Evolutionary conservation across 1,140 invertebrate genomes (phyloP).

Genomic region (Sminthurinus signatus): DNA sequence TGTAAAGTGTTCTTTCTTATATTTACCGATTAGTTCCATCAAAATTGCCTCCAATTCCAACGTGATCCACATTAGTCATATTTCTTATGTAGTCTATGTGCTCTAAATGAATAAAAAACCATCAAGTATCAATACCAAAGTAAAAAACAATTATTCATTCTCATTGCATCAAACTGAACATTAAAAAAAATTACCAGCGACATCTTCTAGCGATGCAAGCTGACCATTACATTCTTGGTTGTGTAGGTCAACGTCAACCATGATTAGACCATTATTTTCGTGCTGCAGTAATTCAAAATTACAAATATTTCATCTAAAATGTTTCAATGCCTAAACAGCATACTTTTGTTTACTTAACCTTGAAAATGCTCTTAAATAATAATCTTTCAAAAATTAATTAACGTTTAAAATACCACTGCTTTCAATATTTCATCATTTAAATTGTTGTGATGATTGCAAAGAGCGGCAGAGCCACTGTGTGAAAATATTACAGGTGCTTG

Average conservation of each 20-base stretch:
- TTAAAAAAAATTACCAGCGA: conserved; percentile 45
- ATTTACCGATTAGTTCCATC: conserved; percentile 42
- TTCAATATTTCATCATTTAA: conserved; percentile 55
- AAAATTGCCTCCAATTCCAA: conserved; percentile 44
- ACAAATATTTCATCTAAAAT: not conserved
- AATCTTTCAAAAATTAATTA: not conserved
- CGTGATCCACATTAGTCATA: conserved; percentile 36
- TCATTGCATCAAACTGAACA: too few species aligned
- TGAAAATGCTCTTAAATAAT: not conserved
- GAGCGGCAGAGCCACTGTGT: conserved; percentile 54
- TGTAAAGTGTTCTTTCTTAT: too few species aligned
- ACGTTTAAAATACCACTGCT: conserved; percentile 47
- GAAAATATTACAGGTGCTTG: conserved; percentile 60
- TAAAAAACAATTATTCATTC: too few species aligned
- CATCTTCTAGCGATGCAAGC: conserved; percentile 46
- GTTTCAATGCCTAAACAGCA: not conserved
- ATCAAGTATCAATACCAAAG: not conserved
- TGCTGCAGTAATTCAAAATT: conserved; percentile 43
- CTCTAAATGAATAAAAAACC: conserved; percentile 43
- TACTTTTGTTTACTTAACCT: too few species aligned
- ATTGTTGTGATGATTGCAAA: conserved; percentile 55
- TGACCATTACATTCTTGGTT: not conserved
- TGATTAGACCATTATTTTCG: conserved; percentile 49
- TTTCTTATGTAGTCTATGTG: conserved; percentile 50
- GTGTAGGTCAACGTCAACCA: conserved; percentile 44